Base-by-base conservation (phyloP, 2,797 vertebrate species). In the Cirrhinus molitorella region DNA sequence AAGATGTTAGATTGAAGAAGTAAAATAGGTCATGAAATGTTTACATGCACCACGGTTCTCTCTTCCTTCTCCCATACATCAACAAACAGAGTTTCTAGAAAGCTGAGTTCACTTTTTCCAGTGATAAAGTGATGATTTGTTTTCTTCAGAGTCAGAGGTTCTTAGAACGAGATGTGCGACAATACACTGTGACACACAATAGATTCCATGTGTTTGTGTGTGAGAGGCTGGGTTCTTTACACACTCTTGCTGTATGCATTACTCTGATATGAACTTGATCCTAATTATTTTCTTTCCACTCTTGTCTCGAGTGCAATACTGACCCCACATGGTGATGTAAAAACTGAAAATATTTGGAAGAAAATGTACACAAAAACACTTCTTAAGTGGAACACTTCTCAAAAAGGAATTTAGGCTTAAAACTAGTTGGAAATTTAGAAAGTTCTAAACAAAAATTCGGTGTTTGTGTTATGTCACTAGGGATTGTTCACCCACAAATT, bases 301-400 rank as follows among this genome's bases (percentile, higher is more conserved):
- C 43, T 66, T 23, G 28, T 34, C 65, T 51, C 67, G 12, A 78
- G 80, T 65, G 40, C 83, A 86, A 87, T 43, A 87, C 76, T 88
- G 87, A 85, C 87, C 77, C 68, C 83, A 75, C 53, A 83, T 78
- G 87, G 83, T 70, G 16, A 73, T 6, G 73, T 76, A 55, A 72
- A 73, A 85, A 67, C 23, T 55, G 80, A 43, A 75, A 74, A n/a
- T 14, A 14, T n/a, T 73, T 2, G 0, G n/a, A 25, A 45, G 25
- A 28, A 49, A 47, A 49, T 28, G 16, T 19, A 43, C 43, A 70
- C 19, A 40, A 28, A 25, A 5, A 34, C 28, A 65, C 28, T 34
- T 65, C 19, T 65, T 9, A 34, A 65, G 23, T 71, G 19, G 25
- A 25, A 70, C 11, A n/a, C 40, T 67, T 40, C 1, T n/a, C 2